Base-by-base conservation (phyloP, 2,888 invertebrate species). In the Papilio gigon region DNA sequence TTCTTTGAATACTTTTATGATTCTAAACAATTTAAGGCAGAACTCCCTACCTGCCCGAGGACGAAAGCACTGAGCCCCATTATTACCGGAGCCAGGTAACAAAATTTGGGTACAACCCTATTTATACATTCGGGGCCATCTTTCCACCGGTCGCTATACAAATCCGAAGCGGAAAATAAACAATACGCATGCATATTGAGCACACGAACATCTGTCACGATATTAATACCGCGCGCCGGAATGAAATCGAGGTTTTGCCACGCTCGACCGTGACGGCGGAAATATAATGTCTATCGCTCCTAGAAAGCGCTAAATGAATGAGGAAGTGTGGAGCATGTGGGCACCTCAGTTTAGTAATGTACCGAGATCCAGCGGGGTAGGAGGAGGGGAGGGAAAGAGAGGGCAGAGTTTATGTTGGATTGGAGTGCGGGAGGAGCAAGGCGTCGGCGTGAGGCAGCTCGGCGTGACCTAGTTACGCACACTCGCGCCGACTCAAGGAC, bases 401-500 rank as follows among this genome's bases (percentile, higher is more conserved):
- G 74, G 76, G 70, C 78, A 72, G 77, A 27, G 27, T 27, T 30
- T 47, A 12, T 22, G 22, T 47, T n/a, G 47, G 20, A 17, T 30
- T 56, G 74, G 75, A 77, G 76, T 76, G 81, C 72, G 79, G 73
- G 81, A 72, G 78, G 83, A 77, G 82, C 76, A 75, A 77, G 77
- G 78, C 78, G 78, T 77, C 76, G 82, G 79, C 80, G 82, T 83
- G 83, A 84, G 82, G 85, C 82, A 85, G 82, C 83, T 85, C 80
- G 83, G 82, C 78, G 79, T 91, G 91, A 90, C 91, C 91, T 83
- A 91, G 88, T 89, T 92, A 83, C 86, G 85, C 82, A 80, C 79
- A 88, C 84, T 86, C 83, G 86, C 85, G 80, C 73, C 83, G 82
- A 84, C 91, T 90, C 91, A 92, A 92, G 91, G 92, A 90, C 92